Evolutionary conservation across 2,888 invertebrate genomes (phyloP).

Genomic region (Hoplodrina ambigua): DNA sequence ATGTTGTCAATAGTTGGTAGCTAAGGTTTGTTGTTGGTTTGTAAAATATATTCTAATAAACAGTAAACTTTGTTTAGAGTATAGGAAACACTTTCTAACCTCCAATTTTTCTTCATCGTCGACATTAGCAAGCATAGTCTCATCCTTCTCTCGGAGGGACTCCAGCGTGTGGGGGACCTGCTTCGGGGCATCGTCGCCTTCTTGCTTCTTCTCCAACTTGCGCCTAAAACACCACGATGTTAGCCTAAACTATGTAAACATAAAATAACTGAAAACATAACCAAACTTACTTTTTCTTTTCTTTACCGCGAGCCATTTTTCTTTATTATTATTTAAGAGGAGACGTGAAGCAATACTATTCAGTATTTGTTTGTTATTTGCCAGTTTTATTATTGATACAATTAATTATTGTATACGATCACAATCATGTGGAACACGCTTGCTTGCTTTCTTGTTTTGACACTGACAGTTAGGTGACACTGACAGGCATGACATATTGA

Average conservation of each 20-base stretch:
- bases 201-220: conserved; percentile 87
- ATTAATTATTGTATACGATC: conserved; percentile 9
- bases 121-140: conserved; percentile 94
- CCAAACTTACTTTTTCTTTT: conserved; percentile 87
- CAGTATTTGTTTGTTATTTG: neutral
- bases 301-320: conserved; percentile 87
- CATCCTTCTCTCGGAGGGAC: conserved; percentile 97
- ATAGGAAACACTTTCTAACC: conserved; percentile 76
- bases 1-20: too few relatives aligned
- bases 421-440: conserved; percentile 30
- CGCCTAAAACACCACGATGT: conserved; percentile 74
- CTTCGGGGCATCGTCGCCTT: conserved; percentile 87
- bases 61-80: too few relatives aligned
- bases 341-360: neutral
- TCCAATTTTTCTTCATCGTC: conserved; percentile 95
- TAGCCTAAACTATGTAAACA: conserved; percentile 42
- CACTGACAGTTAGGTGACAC: conserved; percentile 16
- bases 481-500: conserved; percentile 7
- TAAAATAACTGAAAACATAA: conserved; percentile 57
- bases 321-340: neutral
- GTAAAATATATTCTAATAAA: too few relatives aligned
- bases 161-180: conserved; percentile 97
- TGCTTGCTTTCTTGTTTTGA: conserved; percentile 16
- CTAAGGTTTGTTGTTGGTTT: too few relatives aligned
- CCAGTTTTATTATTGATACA: neutral